Percentiles rank a stretch among this genome's conserved stretches.
phyloP scores from a whole-genome alignment of 92 coral and sea anemone genomes.

The Zoanthus sansibaricus region DNA sequence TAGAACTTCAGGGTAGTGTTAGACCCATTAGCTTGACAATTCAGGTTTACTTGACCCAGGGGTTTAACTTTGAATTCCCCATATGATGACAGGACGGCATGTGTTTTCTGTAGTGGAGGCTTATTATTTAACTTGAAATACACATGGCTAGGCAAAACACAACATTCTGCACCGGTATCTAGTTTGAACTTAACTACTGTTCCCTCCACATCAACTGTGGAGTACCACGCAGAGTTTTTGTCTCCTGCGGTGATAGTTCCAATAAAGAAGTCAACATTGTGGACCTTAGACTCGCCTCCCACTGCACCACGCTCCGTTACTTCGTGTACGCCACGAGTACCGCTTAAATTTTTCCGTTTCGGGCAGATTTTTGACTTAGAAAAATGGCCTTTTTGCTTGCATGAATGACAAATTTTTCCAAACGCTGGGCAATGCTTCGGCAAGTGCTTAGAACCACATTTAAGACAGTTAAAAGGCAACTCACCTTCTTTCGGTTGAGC shows the following conservation, averaged over 20 bases:
- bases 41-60: conserved; percentile 33
- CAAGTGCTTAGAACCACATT: conserved; percentile 29
- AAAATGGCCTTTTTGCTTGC: conserved; percentile 2
- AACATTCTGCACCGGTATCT: conserved; percentile 35
- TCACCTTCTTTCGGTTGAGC: conserved; percentile 30
- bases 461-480: conserved; percentile 20
- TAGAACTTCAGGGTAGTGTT: not conserved
- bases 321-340: conserved; percentile 7
- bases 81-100: conserved; percentile 51
- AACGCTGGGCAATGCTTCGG: conserved; percentile 16
- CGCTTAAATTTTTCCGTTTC: not conserved
- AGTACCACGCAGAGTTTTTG: conserved; percentile 42
- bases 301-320: conserved; percentile 42
- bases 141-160: conserved; percentile 37
- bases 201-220: conserved; percentile 31
- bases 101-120: conserved; percentile 40
- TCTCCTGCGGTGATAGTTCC: conserved; percentile 40
- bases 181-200: conserved; percentile 37
- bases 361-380: not conserved
- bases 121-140: conserved; percentile 40
- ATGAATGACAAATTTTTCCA: not conserved
- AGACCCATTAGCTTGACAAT: conserved; percentile 11
- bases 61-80: conserved; percentile 29
- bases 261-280: conserved; percentile 30
- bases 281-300: not conserved